Evolutionary conservation across 2,888 invertebrate species (phyloP).

Genomic region (Ormyrus nitidulus): DNA sequence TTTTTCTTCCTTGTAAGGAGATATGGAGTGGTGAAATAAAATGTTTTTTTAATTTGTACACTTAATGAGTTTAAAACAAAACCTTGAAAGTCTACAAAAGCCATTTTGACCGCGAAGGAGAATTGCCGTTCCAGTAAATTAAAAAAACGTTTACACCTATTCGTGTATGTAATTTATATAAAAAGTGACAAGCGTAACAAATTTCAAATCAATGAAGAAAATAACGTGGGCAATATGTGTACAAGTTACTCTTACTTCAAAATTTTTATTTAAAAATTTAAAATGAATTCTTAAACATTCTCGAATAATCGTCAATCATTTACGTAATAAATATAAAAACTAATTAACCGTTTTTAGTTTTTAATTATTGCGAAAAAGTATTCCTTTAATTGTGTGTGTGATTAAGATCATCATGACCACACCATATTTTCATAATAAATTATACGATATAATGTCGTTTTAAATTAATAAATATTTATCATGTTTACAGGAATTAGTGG

Average conservation of each 20-base stretch:
- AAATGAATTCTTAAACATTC: not conserved
- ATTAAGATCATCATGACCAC: too few relatives aligned
- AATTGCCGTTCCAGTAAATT: slow-evolving; percentile 17
- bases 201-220: slow-evolving; percentile 17
- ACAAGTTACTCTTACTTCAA: too few relatives aligned
- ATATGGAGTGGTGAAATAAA: not conserved
- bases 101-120: slow-evolving; percentile 36
- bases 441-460: too few relatives aligned
- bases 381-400: not conserved
- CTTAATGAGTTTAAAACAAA: slow-evolving; percentile 10
- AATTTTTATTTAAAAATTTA: slow-evolving; percentile 14
- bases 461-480: too few relatives aligned
- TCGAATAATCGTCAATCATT: not conserved
- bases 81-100: slow-evolving; percentile 28
- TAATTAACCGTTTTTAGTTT: not conserved
- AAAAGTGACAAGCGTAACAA: slow-evolving; percentile 35
- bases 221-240: not conserved
- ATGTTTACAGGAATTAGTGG: slow-evolving; percentile 51
- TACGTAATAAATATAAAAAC: not conserved
- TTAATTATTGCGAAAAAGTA: not conserved
- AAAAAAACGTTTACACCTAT: slow-evolving; percentile 6
- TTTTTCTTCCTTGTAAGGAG: not conserved
- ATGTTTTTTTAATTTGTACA: not conserved
- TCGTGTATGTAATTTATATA: slow-evolving; percentile 17
- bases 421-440: too few relatives aligned